Evolutionary conservation across 1,140 invertebrate species (phyloP), one percentile per base, ranked within the genome.

Genomic region (Cydia fagiglandana): DNA sequence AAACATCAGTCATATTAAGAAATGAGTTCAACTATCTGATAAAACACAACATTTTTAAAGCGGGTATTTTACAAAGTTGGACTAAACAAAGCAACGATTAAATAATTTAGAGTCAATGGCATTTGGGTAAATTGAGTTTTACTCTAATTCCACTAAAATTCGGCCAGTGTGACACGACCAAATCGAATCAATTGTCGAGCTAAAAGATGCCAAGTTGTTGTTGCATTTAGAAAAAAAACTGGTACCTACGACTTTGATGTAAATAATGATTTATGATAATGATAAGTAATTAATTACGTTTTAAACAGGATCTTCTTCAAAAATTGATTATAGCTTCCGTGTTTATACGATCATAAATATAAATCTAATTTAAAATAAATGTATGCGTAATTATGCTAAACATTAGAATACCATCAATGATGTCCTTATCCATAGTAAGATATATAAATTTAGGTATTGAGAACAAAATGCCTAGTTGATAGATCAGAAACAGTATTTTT

Each of bases 111-210:
- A 38, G 15, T 45, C 30, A 34, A 68, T 64, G 61, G 6, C 24
- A 64, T 24, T 68, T 4, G 56, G 9, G 13, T 68, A 5, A 38
- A 68, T 68, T 30, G 30, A 68, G 28, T 68, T 68, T 68, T 68
- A n/a, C 64, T 34, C 66, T 38, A 38, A 70, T n/a, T 70, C 30
- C 34, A 41, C 34, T 70, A 34, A 45, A 70, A 70, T n/a, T 70
- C n/a, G 15, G 66, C n/a, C 66, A 70, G 13, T 4, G 9, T 4
- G n/a, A 70, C 66, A 70, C 30, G 30, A 70, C 66, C n/a, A 70
- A 70, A 70, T 70, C 15, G 66, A 70, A 38, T 70, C 28, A 20
- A 70, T 17, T 41, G 66, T 12, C 7, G 34, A 41, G 30, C 34
- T 45, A 70, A 70, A 70, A 45, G 64, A 70, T 41, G 34, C 17